Percentiles rank a stretch among this genome's conserved stretches.
phyloP scores from a whole-genome alignment of 2,888 invertebrate species.

The Catocala sponsa region DNA sequence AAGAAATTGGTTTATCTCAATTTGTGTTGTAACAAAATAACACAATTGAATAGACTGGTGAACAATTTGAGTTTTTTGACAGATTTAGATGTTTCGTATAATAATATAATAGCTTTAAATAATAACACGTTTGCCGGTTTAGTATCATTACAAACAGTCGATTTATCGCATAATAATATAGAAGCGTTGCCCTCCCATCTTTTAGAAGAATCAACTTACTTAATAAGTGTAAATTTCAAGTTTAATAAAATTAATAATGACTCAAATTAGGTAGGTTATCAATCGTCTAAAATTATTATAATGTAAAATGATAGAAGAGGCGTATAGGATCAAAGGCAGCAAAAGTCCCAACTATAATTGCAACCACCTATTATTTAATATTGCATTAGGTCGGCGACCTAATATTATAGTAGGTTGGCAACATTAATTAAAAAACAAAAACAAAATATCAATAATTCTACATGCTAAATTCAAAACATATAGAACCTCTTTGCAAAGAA shows the following conservation, averaged over 20 bases:
- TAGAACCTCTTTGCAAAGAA: no score
- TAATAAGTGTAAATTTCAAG: constrained; percentile 22
- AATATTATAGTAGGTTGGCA: no score
- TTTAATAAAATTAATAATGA: constrained; percentile 22
- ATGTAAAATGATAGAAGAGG: no score
- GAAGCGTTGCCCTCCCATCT: not conserved
- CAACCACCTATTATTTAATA: no score
- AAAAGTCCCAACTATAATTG: no score
- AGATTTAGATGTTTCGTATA: constrained; percentile 36
- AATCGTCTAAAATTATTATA: no score
- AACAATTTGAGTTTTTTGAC: constrained; percentile 23
- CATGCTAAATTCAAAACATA: no score
- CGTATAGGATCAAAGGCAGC: no score
- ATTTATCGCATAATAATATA: constrained; percentile 35
- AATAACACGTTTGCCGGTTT: constrained; percentile 1
- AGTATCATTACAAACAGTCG: constrained; percentile 16
- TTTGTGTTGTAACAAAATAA: constrained; percentile 30
- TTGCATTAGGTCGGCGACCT: no score
- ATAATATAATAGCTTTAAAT: constrained; percentile 15
- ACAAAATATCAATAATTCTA: no score
- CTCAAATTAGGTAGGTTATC: not conserved
- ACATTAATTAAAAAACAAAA: no score
- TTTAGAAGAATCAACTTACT: constrained; percentile 6
- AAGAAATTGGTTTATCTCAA: constrained; percentile 34
- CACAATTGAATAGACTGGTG: constrained; percentile 11